A percentile compares a stretch with the other conserved stretches of the same genome.
phyloP scores from a whole-genome alignment of 2,888 invertebrate species.

The Sylvicola fuscatus region DNA sequence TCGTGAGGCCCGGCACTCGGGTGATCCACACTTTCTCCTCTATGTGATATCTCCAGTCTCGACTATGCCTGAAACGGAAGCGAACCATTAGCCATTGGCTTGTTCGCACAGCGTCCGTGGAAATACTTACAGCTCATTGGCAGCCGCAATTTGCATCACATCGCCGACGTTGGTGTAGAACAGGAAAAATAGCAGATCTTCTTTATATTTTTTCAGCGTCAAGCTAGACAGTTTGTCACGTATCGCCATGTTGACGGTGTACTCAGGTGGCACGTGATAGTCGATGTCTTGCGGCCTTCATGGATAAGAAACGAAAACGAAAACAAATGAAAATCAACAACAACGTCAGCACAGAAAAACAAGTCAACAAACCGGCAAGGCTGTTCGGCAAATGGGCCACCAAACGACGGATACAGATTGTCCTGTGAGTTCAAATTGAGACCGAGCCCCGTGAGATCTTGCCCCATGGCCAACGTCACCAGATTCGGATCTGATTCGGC shows the following conservation, averaged over 20 bases:
- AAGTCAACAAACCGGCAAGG: constrained; percentile 62
- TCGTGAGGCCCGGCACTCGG: constrained; percentile 85
- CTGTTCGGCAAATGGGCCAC: constrained; percentile 96
- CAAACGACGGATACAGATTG: constrained; percentile 94
- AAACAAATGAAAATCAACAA: background rate
- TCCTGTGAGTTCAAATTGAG: constrained; percentile 97
- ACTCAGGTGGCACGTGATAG: constrained; percentile 95
- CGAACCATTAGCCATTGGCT: background rate
- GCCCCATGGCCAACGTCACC: constrained; percentile 90
- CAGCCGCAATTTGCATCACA: constrained; percentile 92
- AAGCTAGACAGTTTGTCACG: constrained; percentile 89
- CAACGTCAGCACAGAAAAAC: background rate
- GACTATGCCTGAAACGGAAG: constrained; percentile 54
- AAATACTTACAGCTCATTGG: constrained; percentile 76
- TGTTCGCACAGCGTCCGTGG: too few relatives aligned
- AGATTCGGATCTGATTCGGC: constrained; percentile 95
- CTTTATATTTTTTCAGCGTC: constrained; percentile 92
- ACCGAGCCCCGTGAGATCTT: constrained; percentile 93
- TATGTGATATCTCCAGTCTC: constrained; percentile 99
- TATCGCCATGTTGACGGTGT: constrained; percentile 92
- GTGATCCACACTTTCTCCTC: constrained; percentile 99
- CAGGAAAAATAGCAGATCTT: constrained; percentile 96
- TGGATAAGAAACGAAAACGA: constrained; percentile 8
- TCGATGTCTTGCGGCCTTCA: constrained; percentile 92
- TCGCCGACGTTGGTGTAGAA: constrained; percentile 99